These are phyloP conservation scores for Raja brachyura DNA, from an alignment of 2,113 vertebrate genomes.

Conservation along the genomic window DNA sequence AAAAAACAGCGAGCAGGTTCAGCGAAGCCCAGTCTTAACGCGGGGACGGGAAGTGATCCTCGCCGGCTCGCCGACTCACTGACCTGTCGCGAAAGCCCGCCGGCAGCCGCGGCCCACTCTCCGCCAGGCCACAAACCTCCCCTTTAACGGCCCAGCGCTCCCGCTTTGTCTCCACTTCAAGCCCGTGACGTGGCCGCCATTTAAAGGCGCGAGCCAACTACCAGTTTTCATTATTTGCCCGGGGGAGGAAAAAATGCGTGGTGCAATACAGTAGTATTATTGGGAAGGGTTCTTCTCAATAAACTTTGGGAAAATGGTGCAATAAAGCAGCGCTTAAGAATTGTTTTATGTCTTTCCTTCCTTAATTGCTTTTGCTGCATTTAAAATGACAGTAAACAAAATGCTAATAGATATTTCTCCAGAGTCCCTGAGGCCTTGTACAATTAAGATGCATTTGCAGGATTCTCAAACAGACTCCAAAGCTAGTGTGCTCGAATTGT, in stretches of 20 bases:
- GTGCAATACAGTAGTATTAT: neutral
- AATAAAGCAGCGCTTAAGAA: neutral
- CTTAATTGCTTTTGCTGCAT: neutral
- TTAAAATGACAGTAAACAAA: neutral
- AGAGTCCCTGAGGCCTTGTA: neutral
- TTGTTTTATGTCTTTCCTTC: neutral
- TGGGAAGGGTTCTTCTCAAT: too few species aligned
- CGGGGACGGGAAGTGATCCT: neutral
- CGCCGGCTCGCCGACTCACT: neutral
- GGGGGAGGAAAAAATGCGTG: neutral
- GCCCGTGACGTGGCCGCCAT: neutral
- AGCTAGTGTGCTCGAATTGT: neutral
- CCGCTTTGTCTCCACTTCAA: neutral
- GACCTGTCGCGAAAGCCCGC: neutral
- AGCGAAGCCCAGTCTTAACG: neutral
- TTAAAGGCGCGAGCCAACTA: neutral
- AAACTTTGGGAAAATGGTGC: neutral
- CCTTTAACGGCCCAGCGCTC: neutral
- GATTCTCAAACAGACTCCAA: neutral
- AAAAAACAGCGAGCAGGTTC: neutral
- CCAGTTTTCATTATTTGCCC: neutral
- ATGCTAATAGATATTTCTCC: neutral
- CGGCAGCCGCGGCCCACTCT: neutral
- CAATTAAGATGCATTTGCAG: neutral
- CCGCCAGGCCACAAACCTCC: neutral